These are phyloP conservation scores for Corythaeola cristata DNA, from an alignment of 2,113 vertebrate genomes.

Conservation along the genomic window DNA sequence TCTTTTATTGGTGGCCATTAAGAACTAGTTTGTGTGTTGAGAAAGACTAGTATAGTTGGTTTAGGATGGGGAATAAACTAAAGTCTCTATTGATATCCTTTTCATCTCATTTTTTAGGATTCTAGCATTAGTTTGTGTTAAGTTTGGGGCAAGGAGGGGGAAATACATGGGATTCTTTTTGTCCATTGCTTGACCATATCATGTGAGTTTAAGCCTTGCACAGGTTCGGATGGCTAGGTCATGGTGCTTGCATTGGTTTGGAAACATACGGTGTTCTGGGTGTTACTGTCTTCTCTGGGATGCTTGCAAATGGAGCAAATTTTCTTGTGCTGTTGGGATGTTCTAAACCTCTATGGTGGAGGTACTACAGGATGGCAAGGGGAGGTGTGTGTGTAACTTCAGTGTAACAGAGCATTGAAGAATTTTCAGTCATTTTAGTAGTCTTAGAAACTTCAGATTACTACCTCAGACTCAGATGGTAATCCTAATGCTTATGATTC, in stretches of 20 bases:
- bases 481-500: not conserved
- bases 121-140: not conserved
- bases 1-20: not conserved
- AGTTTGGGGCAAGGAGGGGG: not conserved
- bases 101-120: not conserved
- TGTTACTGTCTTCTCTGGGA: not conserved
- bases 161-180: not conserved
- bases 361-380: not conserved
- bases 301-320: not conserved
- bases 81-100: not conserved
- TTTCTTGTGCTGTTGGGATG: not conserved
- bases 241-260: not conserved
- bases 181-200: rapidly evolving
- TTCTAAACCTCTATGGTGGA: not conserved
- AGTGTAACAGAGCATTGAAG: not conserved
- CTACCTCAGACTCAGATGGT: not conserved
- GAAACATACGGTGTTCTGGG: rapidly evolving
- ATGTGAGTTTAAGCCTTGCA: not conserved
- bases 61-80: not conserved
- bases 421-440: not conserved
- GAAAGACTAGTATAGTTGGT: not conserved
- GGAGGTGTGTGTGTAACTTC: not conserved
- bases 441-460: not conserved
- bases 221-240: rapidly evolving
- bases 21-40: not conserved